Evolutionary conservation across 2,888 invertebrate species (phyloP), one percentile per base, ranked within the genome.

Genomic region (Amiota mariae): DNA sequence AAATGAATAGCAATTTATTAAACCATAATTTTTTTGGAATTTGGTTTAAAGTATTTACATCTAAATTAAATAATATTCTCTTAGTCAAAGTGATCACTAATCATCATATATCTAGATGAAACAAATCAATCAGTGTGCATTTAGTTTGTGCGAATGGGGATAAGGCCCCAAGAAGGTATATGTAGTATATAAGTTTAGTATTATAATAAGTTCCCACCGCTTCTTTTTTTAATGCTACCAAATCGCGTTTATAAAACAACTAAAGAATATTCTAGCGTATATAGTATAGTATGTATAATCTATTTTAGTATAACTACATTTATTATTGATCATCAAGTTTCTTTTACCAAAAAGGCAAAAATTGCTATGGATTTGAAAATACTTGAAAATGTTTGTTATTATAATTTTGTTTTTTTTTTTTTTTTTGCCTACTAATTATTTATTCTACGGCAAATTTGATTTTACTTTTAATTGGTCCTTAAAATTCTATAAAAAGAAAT

Each of bases 81-180:
- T 20, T 11, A 18, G 10, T 20, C 18, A 20, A 56, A 24, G 24
- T 24, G 24, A 24, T 24, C 24, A 24, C 1, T 24, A 24, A 24
- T 24, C 1, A 24, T 24, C 24, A 24, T 2, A 24, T 24, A 3
- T 24, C 1, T 24, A 3, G 24, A 59, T 59, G 59, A 59, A 59
- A n/a, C 8, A 15, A 15, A 15, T 56, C n/a, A 13, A 15, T 13
- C n/a, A 15, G n/a, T 56, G 8, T 56, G 18, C 18, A 56, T 56
- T 56, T 59, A 13, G 24, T 59, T 59, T 59, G 59, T 59, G 59
- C 59, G 59, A 59, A 59, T 59, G 59, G 59, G 59, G 59, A 20
- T 59, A 59, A 59, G 59, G 59, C 59, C 59, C 59, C 59, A 24
- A 59, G 24, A 59, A 59, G 59, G 59, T 59, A 20, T 56, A 59